These are phyloP conservation scores for Meleagris gallopavo DNA, from an alignment of 2,113 vertebrate genomes.

Conservation along the genomic window DNA sequence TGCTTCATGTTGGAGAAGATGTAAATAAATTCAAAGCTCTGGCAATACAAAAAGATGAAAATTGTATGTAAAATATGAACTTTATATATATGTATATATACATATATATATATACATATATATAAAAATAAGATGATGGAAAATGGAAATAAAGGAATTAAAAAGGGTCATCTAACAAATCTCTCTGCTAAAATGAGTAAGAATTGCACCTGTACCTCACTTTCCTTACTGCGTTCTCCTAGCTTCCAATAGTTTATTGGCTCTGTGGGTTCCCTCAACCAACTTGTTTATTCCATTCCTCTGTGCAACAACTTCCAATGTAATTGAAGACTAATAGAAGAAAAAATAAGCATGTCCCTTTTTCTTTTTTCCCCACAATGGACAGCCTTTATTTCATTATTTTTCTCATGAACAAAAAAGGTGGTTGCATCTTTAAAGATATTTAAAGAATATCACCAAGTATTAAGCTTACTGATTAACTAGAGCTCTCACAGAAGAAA, in stretches of 20 bases:
- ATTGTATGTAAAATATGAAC: background rate
- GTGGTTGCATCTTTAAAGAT: background rate
- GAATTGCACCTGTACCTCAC: background rate
- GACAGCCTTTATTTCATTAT: background rate
- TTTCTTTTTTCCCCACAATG: background rate
- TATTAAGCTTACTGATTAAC: background rate
- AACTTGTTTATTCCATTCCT: background rate
- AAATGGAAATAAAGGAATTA: background rate
- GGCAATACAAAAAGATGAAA: background rate
- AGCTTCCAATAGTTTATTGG: background rate
- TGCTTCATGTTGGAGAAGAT: background rate
- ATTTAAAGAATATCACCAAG: background rate
- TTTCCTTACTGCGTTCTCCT: background rate
- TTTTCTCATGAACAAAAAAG: background rate
- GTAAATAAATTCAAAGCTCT: background rate
- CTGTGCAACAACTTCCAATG: background rate
- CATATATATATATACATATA: fast-evolving
- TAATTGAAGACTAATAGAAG: background rate
- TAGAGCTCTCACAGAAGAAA: background rate
- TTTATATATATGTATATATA: background rate
- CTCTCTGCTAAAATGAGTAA: background rate
- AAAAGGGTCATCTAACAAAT: background rate
- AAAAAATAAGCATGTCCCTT: background rate
- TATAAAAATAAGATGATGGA: background rate
- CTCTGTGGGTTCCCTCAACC: background rate